Evolutionary conservation across 2,888 invertebrate genomes (phyloP).

Genomic region (Dolichomitus sp.): DNA sequence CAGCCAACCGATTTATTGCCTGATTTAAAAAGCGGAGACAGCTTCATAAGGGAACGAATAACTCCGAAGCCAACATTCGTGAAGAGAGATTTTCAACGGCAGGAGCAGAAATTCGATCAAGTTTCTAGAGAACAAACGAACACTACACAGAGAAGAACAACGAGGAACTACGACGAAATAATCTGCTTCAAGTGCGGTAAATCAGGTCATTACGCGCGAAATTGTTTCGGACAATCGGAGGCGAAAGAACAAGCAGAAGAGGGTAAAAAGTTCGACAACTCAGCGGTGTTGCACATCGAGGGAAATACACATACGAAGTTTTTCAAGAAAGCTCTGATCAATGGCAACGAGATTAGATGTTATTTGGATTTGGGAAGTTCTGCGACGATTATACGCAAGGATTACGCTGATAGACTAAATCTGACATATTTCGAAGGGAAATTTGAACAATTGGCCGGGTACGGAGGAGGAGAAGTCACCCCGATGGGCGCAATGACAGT

Average conservation of each 20-base stretch:
- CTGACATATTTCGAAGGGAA: constrained; percentile 2
- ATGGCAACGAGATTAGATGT: constrained; percentile 11
- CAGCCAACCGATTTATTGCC: constrained; percentile 64
- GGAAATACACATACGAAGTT: too few species aligned
- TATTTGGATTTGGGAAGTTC: constrained; percentile 31
- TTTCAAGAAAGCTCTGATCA: constrained; percentile 9
- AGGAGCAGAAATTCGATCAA: neutral
- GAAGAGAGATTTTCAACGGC: constrained; percentile 11
- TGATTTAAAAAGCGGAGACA: constrained; percentile 2
- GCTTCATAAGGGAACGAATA: constrained; percentile 19
- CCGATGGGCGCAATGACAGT: too few species aligned
- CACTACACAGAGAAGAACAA: neutral
- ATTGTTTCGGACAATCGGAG: constrained; percentile 21
- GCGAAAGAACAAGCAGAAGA: neutral
- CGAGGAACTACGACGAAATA: neutral
- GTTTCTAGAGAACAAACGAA: constrained; percentile 34
- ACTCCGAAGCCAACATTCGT: constrained; percentile 1
- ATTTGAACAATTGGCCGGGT: constrained; percentile 58
- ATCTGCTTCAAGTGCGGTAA: constrained; percentile 32
- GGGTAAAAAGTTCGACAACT: neutral
- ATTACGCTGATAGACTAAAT: neutral
- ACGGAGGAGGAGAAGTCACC: constrained; percentile 68
- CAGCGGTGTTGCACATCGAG: constrained; percentile 8
- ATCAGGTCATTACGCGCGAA: constrained; percentile 26
- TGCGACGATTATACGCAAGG: neutral